Conservation (phyloP, 2,113 vertebrate genomes). For the Xyliphius kryptos region DNA sequence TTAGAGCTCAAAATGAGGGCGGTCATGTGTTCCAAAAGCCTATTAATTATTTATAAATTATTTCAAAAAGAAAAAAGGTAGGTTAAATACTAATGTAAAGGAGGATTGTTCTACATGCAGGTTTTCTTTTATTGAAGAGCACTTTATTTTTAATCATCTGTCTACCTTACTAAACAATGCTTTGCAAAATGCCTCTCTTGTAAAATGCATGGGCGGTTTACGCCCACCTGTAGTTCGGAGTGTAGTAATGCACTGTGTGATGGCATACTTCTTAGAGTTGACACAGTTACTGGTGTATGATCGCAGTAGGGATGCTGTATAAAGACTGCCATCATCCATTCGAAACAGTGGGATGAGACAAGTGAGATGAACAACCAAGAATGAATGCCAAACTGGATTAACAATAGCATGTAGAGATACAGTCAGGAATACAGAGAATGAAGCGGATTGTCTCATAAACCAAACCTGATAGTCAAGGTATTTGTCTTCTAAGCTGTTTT, state of each 20-base stretch:
- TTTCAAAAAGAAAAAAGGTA: too few species aligned
- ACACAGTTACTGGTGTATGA: constrained; percentile 37
- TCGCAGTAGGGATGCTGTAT: constrained; percentile 42
- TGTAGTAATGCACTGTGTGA: neutral
- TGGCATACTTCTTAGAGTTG: constrained; percentile 19
- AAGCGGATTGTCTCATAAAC: constrained; percentile 16
- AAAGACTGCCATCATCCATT: constrained; percentile 44
- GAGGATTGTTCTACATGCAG: too few species aligned
- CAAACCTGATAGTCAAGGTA: neutral
- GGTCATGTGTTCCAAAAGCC: too few species aligned
- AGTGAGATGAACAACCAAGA: constrained; percentile 51
- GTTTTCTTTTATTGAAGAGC: too few species aligned
- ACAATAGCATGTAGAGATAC: constrained; percentile 11
- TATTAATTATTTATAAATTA: too few species aligned
- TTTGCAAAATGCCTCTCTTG: neutral
- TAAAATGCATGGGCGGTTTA: neutral
- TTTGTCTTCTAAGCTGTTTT: too few species aligned
- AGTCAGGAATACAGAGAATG: constrained; percentile 11
- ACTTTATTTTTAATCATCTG: neutral
- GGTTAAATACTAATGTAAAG: too few species aligned
- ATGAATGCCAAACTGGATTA: constrained; percentile 44
- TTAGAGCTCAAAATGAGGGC: too few species aligned
- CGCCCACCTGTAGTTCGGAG: constrained; percentile 3
- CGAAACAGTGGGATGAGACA: constrained; percentile 27
- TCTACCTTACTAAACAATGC: neutral